Conservation (phyloP, 2,888 invertebrate genomes). For the Phengaris alcon region DNA sequence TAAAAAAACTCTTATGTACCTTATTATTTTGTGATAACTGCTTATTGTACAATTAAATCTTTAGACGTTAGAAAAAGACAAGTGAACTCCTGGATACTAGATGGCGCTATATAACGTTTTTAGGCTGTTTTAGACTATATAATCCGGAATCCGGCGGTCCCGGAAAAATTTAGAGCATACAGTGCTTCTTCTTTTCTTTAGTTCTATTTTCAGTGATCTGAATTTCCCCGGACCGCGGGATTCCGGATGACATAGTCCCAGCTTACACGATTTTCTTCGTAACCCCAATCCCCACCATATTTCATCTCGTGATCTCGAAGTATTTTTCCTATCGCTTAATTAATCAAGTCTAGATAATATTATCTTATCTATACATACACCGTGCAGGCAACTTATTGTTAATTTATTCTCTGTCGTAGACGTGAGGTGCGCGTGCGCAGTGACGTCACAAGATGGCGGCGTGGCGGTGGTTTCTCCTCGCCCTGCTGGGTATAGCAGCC, state of each 20-base stretch:
- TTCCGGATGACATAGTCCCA: background rate
- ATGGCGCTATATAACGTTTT: background rate
- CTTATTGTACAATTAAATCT: too few relatives aligned
- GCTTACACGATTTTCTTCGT: constrained; percentile 2
- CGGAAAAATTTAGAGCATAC: too few relatives aligned
- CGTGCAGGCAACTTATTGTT: constrained; percentile 48
- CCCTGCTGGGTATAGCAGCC: constrained; percentile 47
- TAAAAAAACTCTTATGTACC: too few relatives aligned
- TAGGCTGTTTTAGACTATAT: too few relatives aligned
- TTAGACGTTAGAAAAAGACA: too few relatives aligned
- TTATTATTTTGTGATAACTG: too few relatives aligned
- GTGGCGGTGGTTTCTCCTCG: constrained; percentile 46
- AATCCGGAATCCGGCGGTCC: too few relatives aligned
- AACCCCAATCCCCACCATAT: constrained; percentile 40
- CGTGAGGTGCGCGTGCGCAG: constrained; percentile 51
- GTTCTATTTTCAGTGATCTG: too few relatives aligned
- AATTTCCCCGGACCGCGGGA: too few relatives aligned
- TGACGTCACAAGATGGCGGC: constrained; percentile 44
- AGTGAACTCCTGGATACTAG: background rate
- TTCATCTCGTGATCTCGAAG: constrained; percentile 66
- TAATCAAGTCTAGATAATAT: constrained; percentile 61
- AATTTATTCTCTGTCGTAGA: constrained; percentile 56
- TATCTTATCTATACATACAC: constrained; percentile 56
- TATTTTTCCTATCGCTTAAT: constrained; percentile 69
- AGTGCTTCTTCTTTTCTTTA: too few relatives aligned